Evolutionary conservation across 2,888 invertebrate genomes (phyloP), one percentile per base, ranked within the genome.

Genomic region (Drosophila eohydei): DNA sequence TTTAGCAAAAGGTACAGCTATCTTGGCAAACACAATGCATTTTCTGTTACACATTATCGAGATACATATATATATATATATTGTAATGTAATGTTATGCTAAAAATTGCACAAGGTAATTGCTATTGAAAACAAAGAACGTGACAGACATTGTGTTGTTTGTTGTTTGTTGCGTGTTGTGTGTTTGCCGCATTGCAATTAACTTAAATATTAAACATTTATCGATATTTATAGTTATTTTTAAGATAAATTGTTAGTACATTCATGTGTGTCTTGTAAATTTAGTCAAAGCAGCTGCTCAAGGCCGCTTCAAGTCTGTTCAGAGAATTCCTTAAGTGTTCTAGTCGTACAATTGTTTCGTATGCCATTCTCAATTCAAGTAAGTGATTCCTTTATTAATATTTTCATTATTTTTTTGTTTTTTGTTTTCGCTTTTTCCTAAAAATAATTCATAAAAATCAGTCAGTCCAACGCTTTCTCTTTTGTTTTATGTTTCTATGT

Each of bases 381-480:
- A 70, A 61, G 38, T 57, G 55, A 55, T 43, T 67, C 26, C 56
- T 62, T 80, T 74, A 55, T 51, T 56, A 55, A 40, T 70, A 62
- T 43, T 70, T 50, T 12, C 30, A 50, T 16, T 41, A 44, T 62
- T 21, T 55, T 48, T 48, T 36, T 62, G 8, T 16, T 43, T 55
- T 38, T 36, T 43, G 58, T 63, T 32, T 36, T 34, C 34, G 21
- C 32, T 44, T 57, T 51, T 57, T 41, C 40, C 59, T 78, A 75
- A 61, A 78, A 78, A 79, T 81, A 81, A 78, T 64, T 82, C 82
- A 79, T 81, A 80, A 84, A 88, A 89, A 87, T 87, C 87, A 87
- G 87, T 87, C 87, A 81, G 86, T 84, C 89, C 89, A 89, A 89
- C 70, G 76, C 67, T 60, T 74, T 76, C 69, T 63, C 59, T 69